Percentiles rank a stretch among this genome's conserved stretches.
These are phyloP conservation scores for Myrmecophaga tridactyla DNA, from an alignment of 2,113 vertebrate genomes.

Conservation along the genomic window DNA sequence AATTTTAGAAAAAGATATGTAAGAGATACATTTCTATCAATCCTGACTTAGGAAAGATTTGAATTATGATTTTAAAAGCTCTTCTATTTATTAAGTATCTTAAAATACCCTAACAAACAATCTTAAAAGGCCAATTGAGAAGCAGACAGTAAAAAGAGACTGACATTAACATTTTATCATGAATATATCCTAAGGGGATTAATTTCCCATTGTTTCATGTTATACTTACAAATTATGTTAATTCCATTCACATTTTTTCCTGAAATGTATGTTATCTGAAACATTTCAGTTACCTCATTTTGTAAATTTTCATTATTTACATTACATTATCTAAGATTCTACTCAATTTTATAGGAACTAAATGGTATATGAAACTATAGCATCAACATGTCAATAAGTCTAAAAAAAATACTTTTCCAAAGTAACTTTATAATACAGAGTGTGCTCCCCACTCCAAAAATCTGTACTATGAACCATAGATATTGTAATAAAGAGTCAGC, in stretches of 20 bases:
- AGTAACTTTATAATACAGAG: background rate
- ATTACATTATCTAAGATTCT: background rate
- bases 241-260: background rate
- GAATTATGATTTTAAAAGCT: conserved; percentile 1
- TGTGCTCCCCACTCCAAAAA: rapidly evolving
- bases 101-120: conserved; percentile 36
- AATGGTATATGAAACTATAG: background rate
- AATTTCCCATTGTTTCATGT: background rate
- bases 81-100: conserved; percentile 8
- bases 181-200: background rate
- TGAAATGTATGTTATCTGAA: background rate
- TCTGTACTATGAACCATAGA: background rate
- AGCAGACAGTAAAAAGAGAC: conserved; percentile 4
- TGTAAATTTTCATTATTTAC: background rate
- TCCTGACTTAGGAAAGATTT: conserved; percentile 30
- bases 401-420: background rate
- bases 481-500: background rate
- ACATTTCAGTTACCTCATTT: background rate
- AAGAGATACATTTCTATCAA: background rate
- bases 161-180: conserved; percentile 12
- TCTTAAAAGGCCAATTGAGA: conserved; percentile 8
- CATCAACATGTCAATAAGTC: background rate
- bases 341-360: background rate
- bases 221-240: background rate
- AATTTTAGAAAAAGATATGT: background rate